These are phyloP conservation scores for Tylochromis polylepis DNA, from an alignment of 2,113 vertebrate genomes.

Conservation along the genomic window DNA sequence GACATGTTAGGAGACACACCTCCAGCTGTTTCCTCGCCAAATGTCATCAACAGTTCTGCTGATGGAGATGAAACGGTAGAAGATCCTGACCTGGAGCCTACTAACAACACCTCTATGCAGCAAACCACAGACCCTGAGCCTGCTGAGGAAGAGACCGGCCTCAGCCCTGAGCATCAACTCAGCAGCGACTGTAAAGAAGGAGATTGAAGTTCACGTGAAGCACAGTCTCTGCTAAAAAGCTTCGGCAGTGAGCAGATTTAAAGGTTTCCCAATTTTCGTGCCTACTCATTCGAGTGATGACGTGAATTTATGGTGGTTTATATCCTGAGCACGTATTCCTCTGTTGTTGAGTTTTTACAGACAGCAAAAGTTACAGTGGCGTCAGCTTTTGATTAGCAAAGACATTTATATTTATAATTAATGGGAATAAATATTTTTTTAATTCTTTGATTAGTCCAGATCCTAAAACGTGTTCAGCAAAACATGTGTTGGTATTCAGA, in stretches of 20 bases:
- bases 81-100: not conserved
- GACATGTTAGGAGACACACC: not conserved
- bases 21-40: not conserved
- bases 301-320: not conserved
- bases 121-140: not conserved
- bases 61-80: not conserved
- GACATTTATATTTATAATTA: not conserved
- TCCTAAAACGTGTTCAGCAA: accelerated
- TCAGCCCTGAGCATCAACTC: not conserved
- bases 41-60: accelerated
- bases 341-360: too few species aligned
- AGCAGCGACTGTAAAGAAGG: not conserved
- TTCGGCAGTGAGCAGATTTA: not conserved
- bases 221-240: not conserved
- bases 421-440: not conserved
- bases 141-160: not conserved
- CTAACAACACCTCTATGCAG: not conserved
- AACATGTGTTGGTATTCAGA: not conserved
- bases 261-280: not conserved
- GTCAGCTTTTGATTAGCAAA: not conserved
- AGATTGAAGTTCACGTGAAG: not conserved
- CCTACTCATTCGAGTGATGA: not conserved
- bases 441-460: not conserved
- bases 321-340: not conserved
- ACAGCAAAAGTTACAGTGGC: not conserved